Conservation (phyloP, 2,888 invertebrate species). For the Acanthosepion pharaonis region DNA sequence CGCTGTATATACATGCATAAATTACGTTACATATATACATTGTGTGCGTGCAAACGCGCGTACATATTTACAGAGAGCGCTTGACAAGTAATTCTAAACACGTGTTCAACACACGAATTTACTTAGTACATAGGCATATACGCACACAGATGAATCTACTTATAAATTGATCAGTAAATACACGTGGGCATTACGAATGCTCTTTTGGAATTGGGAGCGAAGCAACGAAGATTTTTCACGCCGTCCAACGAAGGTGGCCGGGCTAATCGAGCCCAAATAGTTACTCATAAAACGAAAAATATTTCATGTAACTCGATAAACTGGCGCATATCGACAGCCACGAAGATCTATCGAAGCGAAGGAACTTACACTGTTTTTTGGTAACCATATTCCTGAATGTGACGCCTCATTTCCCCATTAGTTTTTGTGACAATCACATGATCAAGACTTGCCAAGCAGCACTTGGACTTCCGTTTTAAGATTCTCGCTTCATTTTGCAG, state of each 20-base stretch:
- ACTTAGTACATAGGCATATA: background rate
- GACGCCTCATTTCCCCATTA: background rate
- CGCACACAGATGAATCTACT: background rate
- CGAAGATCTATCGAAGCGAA: background rate
- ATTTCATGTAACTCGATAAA: slow-evolving; percentile 12
- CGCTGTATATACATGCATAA: no score
- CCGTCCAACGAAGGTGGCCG: background rate
- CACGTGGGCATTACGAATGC: background rate
- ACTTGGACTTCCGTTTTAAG: background rate
- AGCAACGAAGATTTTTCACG: background rate
- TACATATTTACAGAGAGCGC: background rate
- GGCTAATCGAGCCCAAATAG: background rate
- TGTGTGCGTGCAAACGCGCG: background rate
- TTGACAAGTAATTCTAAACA: no score
- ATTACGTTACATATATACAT: no score
- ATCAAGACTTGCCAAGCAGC: background rate
- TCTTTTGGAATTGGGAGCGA: background rate
- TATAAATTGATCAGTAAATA: background rate
- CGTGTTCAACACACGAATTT: no score
- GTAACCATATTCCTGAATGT: background rate
- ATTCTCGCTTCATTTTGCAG: background rate
- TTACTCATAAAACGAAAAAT: slow-evolving; percentile 9
- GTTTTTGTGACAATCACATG: background rate
- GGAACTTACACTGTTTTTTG: background rate
- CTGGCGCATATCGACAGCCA: background rate